Percentiles rank a stretch among this genome's conserved stretches.
Evolutionary conservation across 37 sponge, comb jelly and placozoan species (phyloP).

Genomic region (Cliona cf. orientalis): DNA sequence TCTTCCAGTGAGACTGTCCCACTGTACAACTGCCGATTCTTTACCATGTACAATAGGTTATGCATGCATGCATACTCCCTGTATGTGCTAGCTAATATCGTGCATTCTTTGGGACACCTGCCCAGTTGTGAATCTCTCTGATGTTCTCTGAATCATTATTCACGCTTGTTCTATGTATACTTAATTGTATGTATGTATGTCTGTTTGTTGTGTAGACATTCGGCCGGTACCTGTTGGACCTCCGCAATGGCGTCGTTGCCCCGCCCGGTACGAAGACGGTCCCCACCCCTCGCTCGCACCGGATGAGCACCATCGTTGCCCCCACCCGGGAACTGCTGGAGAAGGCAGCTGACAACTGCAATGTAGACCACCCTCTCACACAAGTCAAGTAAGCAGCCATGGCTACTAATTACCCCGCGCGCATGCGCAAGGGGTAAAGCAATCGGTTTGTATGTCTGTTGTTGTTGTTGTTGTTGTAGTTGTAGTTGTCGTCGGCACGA

Average conservation of each 20-base stretch:
- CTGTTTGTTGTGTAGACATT: slow-evolving; percentile 10
- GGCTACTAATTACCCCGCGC: too few species aligned
- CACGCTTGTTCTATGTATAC: too few species aligned
- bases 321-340: slow-evolving; percentile 27
- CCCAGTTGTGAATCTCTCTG: too few species aligned
- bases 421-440: too few species aligned
- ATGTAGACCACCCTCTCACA: slow-evolving; percentile 17
- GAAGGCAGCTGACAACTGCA: not conserved
- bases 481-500: too few species aligned
- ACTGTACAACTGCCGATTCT: too few species aligned
- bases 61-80: not conserved
- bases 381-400: slow-evolving; percentile 59
- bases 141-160: too few species aligned
- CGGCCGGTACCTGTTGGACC: slow-evolving; percentile 65
- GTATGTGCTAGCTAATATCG: not conserved
- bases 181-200: not conserved
- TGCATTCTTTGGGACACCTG: too few species aligned
- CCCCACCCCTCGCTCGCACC: slow-evolving; percentile 50
- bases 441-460: too few species aligned
- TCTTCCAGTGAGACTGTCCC: too few species aligned
- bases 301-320: slow-evolving; percentile 42
- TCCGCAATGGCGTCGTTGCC: slow-evolving; percentile 30
- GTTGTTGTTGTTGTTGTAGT: too few species aligned
- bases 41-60: too few species aligned
- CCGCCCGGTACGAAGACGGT: not conserved